Base-by-base conservation (phyloP, 2,888 invertebrate species). In the Dilophus febrilis region DNA sequence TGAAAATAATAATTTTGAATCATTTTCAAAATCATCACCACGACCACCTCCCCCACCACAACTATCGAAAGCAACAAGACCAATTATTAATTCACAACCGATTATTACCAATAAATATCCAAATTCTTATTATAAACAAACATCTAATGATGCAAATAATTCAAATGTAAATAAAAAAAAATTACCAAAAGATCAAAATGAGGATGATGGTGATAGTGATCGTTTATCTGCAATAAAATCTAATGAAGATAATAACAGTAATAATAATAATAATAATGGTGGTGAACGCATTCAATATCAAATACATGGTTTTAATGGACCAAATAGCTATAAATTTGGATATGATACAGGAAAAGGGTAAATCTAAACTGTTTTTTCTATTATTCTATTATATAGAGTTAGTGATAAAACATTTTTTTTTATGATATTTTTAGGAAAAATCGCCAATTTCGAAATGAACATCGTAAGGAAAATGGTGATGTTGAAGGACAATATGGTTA, bases 301-400 rank as follows among this genome's bases (percentile, higher is more conserved):
- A 53, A 74, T 85, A 66, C 78, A 80, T 50, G 85, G 85, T 46
- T 78, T 82, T 63, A 73, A 77, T 48, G 85, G 85, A 34, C 85
- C 85, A 1, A 71, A 79, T 53, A 78, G 80, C 48, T 85, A 85
- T 58, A 77, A 84, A 59, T 85, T 83, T 59, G 85, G 86, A 51
- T 84, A 70, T 58, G 83, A 85, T 55, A 85, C 84, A 37, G 85
- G 85, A 51, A 75, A 77, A 64, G 84, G 84, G 85, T 84, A 66
- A 67, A 62, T 48, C 40, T 14, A 35, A 26, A 35, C 3, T 4
- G n/a, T n/a, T 30, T 36, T 29, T 34, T 36, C 28, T 38, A 34
- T 28, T 22, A 27, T 37, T 44, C 8, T 34, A n/a, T 35, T 36
- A 18, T 22, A 39, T 36, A 37, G 35, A 18, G 18, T 29, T 35